Base-by-base conservation (phyloP, 2,888 invertebrate species). In the Pocota personata region DNA sequence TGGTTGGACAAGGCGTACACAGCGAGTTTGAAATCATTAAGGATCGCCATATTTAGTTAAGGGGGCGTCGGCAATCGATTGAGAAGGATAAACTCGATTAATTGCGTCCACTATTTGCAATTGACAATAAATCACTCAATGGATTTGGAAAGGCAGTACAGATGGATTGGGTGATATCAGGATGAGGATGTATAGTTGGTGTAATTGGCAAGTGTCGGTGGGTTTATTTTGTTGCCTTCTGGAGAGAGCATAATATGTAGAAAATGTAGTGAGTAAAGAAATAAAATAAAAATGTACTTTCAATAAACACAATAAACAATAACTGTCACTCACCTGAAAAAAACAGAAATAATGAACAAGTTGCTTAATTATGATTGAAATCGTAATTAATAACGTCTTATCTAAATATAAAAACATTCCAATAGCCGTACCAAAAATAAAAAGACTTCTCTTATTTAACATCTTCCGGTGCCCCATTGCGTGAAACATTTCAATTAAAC, bases 101-200 rank as follows among this genome's bases (percentile, higher is more conserved):
- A 60, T 60, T 60, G 77, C 77, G 77, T 58, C 58, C 58, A 46
- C 76, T 48, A 48, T 76, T 35, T 27, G 35, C 57, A 37, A 75
- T 57, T 75, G 55, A 43, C 55, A 75, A 66, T 75, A 55, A 73
- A 64, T 64, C 73, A 66, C 46, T 75, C 55, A 75, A n/a, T 8
- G 19, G 30, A 30, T 73, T 73, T 64, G 30, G 52, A 14, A n/a
- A 6, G 52, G 14, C 46, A 71, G 32, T 16, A 14, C 71, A 19
- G 62, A 73, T 73, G 12, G 43, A 32, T 50, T 21, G 50, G 37
- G 27, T 43, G 73, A 73, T 73, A 73, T 21, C n/a, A 43, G 40
- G 50, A 27, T 32, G 27, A 60, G 32, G 30, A 7, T 32, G n/a
- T 64, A n/a, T 5, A 3, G 14, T 32, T 12, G 58, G 27, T 40